Percentiles rank a stretch among this genome's conserved stretches.
Conservation (phyloP, 2,888 invertebrate genomes). For the Pollenia angustigena region DNA sequence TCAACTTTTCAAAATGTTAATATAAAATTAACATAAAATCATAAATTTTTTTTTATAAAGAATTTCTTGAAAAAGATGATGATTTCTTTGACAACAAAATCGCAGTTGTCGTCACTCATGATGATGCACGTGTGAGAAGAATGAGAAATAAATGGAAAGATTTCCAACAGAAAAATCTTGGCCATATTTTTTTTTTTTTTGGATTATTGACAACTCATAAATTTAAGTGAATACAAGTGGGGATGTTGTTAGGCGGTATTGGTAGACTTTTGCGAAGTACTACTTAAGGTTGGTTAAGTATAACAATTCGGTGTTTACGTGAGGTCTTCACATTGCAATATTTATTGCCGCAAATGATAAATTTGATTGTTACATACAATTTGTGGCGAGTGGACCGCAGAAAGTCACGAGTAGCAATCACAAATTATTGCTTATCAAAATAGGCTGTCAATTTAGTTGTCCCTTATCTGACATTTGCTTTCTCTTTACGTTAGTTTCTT, state of each 20-base stretch:
- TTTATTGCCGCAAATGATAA: neutral
- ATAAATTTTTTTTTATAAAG: constrained; percentile 63
- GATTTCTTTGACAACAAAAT: constrained; percentile 70
- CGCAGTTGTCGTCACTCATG: constrained; percentile 63
- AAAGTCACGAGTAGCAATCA: no score
- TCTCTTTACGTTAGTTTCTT: no score
- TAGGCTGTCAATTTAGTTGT: no score
- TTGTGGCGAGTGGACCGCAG: no score
- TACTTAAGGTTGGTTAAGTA: neutral
- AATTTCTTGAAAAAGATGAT: constrained; percentile 62
- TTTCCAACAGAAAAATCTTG: constrained; percentile 33
- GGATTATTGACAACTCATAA: constrained; percentile 79
- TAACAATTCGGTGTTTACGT: no score
- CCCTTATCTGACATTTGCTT: no score
- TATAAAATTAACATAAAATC: constrained; percentile 70
- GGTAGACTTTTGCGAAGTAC: neutral
- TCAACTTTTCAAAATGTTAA: constrained; percentile 43
- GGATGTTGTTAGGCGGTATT: neutral
- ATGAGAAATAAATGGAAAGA: constrained; percentile 41
- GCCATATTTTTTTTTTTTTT: constrained; percentile 36
- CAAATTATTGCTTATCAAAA: no score
- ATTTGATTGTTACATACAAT: neutral
- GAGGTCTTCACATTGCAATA: no score
- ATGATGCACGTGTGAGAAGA: constrained; percentile 64
- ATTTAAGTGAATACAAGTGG: constrained; percentile 76